Percentiles rank a stretch among this genome's conserved stretches.
Conservation (phyloP, 1,140 invertebrate species). For the Liolophura sinensis region DNA sequence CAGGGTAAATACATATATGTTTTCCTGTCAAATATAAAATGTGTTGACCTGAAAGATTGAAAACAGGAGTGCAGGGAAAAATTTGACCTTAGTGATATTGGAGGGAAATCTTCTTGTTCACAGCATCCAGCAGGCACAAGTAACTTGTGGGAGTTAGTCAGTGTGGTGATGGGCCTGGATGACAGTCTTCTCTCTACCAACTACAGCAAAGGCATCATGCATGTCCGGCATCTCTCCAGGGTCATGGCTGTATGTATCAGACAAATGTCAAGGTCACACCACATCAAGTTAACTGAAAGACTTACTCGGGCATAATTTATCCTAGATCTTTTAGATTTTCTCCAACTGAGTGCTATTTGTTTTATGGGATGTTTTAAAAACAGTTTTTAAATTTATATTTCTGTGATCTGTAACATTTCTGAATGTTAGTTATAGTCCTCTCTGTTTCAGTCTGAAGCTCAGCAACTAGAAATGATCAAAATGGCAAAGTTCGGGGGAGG, state of each 20-base stretch:
- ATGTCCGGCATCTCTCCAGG: conserved; percentile 56
- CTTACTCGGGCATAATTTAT: too few relatives aligned
- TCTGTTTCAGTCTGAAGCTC: conserved; percentile 54
- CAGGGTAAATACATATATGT: too few relatives aligned
- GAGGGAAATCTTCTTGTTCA: conserved; percentile 16
- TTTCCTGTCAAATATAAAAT: too few relatives aligned
- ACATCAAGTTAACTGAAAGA: too few relatives aligned
- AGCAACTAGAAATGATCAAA: conserved; percentile 56
- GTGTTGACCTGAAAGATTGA: too few relatives aligned
- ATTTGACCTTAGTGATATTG: not conserved
- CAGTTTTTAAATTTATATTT: too few relatives aligned
- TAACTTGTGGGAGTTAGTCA: conserved; percentile 61
- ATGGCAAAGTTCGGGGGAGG: conserved; percentile 48
- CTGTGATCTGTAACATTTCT: too few relatives aligned
- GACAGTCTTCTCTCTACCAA: conserved; percentile 46
- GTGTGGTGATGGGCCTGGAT: conserved; percentile 48
- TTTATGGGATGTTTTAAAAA: too few relatives aligned
- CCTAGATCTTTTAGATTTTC: too few relatives aligned
- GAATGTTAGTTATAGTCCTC: not conserved
- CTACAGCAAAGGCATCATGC: conserved; percentile 58
- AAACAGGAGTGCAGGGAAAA: not conserved
- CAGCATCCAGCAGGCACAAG: conserved; percentile 50
- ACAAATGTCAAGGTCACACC: not conserved
- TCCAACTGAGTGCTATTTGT: too few relatives aligned
- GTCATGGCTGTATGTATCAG: conserved; percentile 52